A percentile compares a stretch with the other conserved stretches of the same genome.
phyloP scores from a whole-genome alignment of 2,113 vertebrate genomes.

The Cheirogaleus medius region DNA sequence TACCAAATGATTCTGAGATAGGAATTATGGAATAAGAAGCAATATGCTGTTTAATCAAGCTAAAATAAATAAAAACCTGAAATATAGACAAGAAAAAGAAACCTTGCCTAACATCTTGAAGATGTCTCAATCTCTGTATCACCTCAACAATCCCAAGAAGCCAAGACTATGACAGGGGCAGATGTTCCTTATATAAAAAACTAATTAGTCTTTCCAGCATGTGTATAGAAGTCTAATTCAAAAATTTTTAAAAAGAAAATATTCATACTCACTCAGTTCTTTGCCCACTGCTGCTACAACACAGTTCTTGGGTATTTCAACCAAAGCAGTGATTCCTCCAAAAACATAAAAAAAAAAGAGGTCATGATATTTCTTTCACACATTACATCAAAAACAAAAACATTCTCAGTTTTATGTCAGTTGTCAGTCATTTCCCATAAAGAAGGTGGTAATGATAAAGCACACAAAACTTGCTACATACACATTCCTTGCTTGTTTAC shows the following conservation, averaged over 20 bases:
- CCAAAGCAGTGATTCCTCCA: constrained; percentile 91
- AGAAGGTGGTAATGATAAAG: not conserved
- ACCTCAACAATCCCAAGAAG: not conserved
- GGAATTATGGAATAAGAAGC: not conserved
- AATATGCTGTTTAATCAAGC: not conserved
- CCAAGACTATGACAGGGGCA: not conserved
- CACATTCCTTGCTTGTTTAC: not conserved
- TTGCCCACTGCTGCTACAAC: constrained; percentile 93
- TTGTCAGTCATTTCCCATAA: not conserved
- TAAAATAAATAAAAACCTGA: not conserved
- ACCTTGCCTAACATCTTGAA: not conserved
- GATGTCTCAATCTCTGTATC: not conserved
- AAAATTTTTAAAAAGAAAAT: not conserved
- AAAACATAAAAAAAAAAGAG: constrained; percentile 37
- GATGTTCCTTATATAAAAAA: not conserved
- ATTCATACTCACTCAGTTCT: constrained; percentile 90
- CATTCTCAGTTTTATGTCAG: not conserved
- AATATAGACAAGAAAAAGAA: not conserved
- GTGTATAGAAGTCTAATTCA: not conserved
- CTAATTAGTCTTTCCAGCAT: not conserved
- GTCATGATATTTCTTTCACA: constrained; percentile 29
- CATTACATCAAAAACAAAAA: constrained; percentile 35
- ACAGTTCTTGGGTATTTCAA: constrained; percentile 94
- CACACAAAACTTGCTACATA: not conserved
- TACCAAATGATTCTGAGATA: not conserved